Conservation (phyloP, 2,113 vertebrate species). For the Silurus asotus region DNA sequence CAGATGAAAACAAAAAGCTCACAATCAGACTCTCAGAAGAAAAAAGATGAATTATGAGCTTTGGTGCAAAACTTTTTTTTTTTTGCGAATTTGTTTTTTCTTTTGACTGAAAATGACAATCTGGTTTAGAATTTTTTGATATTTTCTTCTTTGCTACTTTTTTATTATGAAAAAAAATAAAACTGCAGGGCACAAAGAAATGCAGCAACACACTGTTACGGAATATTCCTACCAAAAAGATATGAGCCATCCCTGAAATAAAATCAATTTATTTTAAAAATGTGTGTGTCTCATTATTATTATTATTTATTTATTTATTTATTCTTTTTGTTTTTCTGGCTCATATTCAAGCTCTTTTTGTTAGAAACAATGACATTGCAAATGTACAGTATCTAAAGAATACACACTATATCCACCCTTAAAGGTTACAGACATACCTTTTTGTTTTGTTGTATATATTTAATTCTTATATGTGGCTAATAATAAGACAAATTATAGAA, state of each 20-base stretch:
- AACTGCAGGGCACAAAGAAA: background rate
- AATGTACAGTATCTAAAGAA: too few species aligned
- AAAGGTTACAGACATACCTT: too few species aligned
- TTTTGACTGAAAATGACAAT: conserved; percentile 2
- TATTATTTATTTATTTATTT: too few species aligned
- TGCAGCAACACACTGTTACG: background rate
- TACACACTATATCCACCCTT: too few species aligned
- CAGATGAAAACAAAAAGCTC: conserved; percentile 32
- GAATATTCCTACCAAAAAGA: background rate
- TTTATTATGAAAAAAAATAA: background rate
- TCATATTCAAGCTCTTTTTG: background rate
- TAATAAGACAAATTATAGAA: too few species aligned
- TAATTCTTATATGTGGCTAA: too few species aligned
- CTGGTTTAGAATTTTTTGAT: background rate
- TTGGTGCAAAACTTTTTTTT: background rate
- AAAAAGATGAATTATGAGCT: conserved; percentile 70
- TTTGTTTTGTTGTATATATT: too few species aligned
- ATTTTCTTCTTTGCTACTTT: background rate
- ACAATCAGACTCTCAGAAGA: conserved; percentile 52
- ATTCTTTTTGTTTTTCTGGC: background rate
- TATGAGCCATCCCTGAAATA: background rate
- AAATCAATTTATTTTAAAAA: background rate
- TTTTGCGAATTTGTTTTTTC: background rate
- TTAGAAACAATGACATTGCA: background rate
- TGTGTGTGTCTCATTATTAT: background rate